phyloP scores from a whole-genome alignment of 2,888 invertebrate species.

The Noctua fimbriata region DNA sequence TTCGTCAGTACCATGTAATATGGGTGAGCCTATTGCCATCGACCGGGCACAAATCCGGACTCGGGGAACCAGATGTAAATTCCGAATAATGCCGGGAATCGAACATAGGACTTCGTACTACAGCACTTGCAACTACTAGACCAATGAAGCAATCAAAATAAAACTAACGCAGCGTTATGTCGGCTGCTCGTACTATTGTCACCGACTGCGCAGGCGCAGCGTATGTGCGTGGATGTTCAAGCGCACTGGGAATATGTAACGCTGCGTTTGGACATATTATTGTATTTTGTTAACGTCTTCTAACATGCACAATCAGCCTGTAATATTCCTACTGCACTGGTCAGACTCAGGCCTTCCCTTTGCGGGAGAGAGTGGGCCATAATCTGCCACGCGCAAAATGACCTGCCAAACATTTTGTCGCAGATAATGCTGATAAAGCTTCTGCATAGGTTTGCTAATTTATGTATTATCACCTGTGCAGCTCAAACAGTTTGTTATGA shows the following conservation, averaged over 20 bases:
- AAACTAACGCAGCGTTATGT: slow-evolving; percentile 63
- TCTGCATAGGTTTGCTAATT: neutral
- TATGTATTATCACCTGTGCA: slow-evolving; percentile 31
- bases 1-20: neutral
- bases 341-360: neutral
- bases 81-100: neutral
- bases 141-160: neutral
- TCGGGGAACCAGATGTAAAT: neutral
- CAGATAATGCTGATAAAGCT: neutral
- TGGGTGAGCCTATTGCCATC: neutral
- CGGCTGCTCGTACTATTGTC: slow-evolving; percentile 60
- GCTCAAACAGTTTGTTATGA: neutral
- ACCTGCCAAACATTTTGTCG: neutral
- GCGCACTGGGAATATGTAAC: slow-evolving; percentile 29
- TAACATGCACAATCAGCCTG: neutral
- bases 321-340: neutral
- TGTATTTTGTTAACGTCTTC: neutral
- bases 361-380: neutral
- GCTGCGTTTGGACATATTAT: neutral
- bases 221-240: slow-evolving; percentile 25
- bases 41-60: neutral
- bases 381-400: neutral
- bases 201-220: slow-evolving; percentile 54
- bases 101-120: neutral
- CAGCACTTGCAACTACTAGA: neutral